A percentile compares a stretch with the other conserved stretches of the same genome.
Conservation (phyloP, 2,888 invertebrate genomes). For the Cephus spinipes region DNA sequence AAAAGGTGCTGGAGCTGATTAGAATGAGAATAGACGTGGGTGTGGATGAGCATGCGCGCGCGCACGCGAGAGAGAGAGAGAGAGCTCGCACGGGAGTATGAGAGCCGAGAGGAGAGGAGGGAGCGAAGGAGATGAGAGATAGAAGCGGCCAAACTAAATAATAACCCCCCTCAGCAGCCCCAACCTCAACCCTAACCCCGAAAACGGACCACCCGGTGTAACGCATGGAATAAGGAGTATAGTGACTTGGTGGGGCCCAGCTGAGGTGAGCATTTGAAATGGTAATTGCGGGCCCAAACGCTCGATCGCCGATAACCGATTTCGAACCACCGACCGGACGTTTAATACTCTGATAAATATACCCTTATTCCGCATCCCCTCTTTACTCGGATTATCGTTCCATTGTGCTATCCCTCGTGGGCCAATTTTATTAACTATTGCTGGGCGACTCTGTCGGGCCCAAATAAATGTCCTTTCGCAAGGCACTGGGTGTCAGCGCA, state of each 20-base stretch:
- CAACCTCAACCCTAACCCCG: conserved; percentile 42
- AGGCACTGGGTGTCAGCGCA: too few relatives aligned
- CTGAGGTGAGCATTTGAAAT: conserved; percentile 62
- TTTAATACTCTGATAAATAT: conserved; percentile 20
- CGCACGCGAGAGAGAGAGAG: background rate
- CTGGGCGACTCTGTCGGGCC: too few relatives aligned
- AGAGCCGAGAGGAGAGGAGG: conserved; percentile 17
- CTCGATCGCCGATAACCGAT: conserved; percentile 55
- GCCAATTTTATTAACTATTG: too few relatives aligned
- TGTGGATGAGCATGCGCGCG: conserved; percentile 40
- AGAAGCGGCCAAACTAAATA: conserved; percentile 63
- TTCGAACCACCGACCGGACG: conserved; percentile 34
- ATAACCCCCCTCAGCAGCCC: conserved; percentile 51
- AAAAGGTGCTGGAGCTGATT: conserved; percentile 54
- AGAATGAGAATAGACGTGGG: conserved; percentile 62
- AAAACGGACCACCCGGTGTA: conserved; percentile 64
- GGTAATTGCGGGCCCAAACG: conserved; percentile 54
- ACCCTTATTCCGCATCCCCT: too few relatives aligned
- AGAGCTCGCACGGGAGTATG: conserved; percentile 8
- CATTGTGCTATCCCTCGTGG: too few relatives aligned
- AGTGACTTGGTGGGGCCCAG: conserved; percentile 13
- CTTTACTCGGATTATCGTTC: too few relatives aligned
- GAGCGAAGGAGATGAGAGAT: conserved; percentile 58
- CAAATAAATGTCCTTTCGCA: too few relatives aligned
- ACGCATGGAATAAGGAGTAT: conserved; percentile 39